phyloP scores from a whole-genome alignment of 2,888 invertebrate genomes.

The Scrobipalpa costella region DNA sequence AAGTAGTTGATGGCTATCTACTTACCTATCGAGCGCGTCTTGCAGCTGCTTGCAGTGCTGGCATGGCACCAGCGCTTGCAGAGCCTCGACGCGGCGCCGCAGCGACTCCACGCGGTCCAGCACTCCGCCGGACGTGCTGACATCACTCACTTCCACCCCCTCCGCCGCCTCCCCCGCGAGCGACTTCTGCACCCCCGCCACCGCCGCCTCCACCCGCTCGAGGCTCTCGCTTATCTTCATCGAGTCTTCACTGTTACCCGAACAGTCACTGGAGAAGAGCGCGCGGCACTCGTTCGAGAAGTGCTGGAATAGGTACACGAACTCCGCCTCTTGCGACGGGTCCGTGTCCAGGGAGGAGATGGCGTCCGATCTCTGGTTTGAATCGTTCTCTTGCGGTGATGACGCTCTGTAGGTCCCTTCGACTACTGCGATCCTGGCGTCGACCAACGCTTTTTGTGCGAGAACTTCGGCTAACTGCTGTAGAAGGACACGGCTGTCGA shows the following conservation, averaged over 20 bases:
- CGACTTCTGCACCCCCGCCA: constrained; percentile 65
- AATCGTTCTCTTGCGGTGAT: constrained; percentile 43
- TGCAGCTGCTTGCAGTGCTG: constrained; percentile 78
- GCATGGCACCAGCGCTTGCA: constrained; percentile 75
- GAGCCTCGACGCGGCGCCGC: constrained; percentile 73
- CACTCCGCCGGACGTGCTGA: constrained; percentile 38
- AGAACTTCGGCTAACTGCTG: constrained; percentile 86
- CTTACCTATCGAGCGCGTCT: constrained; percentile 76
- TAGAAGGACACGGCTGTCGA: constrained; percentile 58
- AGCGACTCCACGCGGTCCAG: constrained; percentile 68
- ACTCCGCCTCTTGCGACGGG: constrained; percentile 84
- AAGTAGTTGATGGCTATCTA: neutral
- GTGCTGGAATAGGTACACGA: constrained; percentile 84
- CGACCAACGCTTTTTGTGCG: constrained; percentile 88
- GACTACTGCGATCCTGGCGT: constrained; percentile 87
- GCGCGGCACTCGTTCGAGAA: constrained; percentile 83
- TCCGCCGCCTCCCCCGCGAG: constrained; percentile 44
- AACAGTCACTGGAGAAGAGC: constrained; percentile 80
- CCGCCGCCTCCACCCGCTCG: constrained; percentile 74
- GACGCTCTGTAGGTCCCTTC: constrained; percentile 79
- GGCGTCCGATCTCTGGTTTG: constrained; percentile 56
- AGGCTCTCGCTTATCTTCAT: constrained; percentile 79
- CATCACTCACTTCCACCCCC: neutral
- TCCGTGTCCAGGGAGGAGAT: constrained; percentile 77
- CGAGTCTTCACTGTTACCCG: constrained; percentile 80